Evolutionary conservation across 2,113 vertebrate species (phyloP).

Genomic region (Puffinus mauretanicus): DNA sequence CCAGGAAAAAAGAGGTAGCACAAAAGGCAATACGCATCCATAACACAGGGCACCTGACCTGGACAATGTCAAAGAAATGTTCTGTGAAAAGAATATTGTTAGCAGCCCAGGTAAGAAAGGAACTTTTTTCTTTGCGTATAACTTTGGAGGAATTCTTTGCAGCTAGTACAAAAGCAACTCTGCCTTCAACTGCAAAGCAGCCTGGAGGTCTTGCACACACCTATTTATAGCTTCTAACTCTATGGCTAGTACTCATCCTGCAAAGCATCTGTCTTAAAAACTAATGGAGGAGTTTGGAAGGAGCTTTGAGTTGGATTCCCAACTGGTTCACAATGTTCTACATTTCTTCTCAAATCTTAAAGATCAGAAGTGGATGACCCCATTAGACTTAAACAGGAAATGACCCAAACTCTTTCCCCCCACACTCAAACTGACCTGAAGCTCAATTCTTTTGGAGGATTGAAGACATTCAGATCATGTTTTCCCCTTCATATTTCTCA

Average conservation of each 20-base stretch:
- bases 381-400: neutral
- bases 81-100: neutral
- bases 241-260: neutral
- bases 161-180: neutral
- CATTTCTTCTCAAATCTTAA: neutral
- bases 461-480: neutral
- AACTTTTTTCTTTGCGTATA: neutral
- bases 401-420: neutral
- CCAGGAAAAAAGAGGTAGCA: neutral
- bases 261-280: neutral
- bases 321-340: neutral
- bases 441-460: neutral
- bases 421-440: neutral
- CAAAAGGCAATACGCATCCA: neutral
- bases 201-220: neutral
- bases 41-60: neutral
- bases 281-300: neutral
- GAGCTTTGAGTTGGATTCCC: neutral
- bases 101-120: neutral
- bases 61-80: neutral
- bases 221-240: constrained; percentile 25
- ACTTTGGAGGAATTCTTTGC: constrained; percentile 30
- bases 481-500: neutral
- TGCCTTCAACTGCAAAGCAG: neutral
- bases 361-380: neutral